Base-by-base conservation (phyloP, 2,888 invertebrate genomes). In the Dynastes grantii region DNA sequence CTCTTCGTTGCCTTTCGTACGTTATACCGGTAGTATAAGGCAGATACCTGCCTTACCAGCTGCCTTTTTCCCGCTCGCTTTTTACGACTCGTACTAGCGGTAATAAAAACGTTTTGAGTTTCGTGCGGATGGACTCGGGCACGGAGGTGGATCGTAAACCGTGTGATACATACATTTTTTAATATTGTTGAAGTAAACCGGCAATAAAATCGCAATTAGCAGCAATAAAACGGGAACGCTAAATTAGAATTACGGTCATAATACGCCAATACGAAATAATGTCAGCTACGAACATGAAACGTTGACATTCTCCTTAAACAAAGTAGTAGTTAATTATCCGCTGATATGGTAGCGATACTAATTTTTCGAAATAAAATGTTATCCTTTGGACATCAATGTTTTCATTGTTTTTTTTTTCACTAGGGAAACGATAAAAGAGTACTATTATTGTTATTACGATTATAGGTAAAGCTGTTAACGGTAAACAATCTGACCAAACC, bases 171-270 rank as follows among this genome's bases (percentile, higher is more conserved):
- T 37, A 75, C 45, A 75, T 75, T 75, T 75, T 75, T 75, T 75
- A 75, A 75, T 75, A 75, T 75, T 63, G 73, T 75, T 75, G 73
- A 75, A 75, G 73, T 75, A 58, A 75, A 75, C 27, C 73, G 55
- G 73, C 73, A 75, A 75, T 75, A 75, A 75, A 75, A 75, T 40
- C 61, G 73, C 73, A 75, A 75, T 75, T 75, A 75, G 73, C 61
- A 61, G 73, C 58, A 75, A 58, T 75, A 75, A 75, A 75, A 63
- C 61, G 61, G 45, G 29, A 22, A 61, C 40, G 61, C 61, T 61
- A 58, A 75, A 75, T 61, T 75, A 75, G 45, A 75, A 75, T 75
- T 45, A 61, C 37, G 61, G 61, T 45, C 61, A 1, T 55, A 55
- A 45, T 75, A 32, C 32, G 45, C 45, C 45, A 75, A 61, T 68